phyloP scores from a whole-genome alignment of 2,113 vertebrate species.

The Proteles cristata region DNA sequence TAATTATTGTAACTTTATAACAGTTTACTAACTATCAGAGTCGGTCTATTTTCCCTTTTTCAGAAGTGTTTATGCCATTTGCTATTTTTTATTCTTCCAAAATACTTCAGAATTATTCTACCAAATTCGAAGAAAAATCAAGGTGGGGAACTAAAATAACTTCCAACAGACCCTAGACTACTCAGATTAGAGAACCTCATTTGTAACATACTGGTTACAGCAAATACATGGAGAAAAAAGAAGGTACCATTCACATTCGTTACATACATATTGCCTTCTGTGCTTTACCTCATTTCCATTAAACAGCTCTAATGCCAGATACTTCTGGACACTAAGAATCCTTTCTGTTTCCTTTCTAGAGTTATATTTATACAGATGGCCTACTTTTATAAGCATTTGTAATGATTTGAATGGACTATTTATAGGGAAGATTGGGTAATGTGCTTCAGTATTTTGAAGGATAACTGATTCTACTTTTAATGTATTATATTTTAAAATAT shows the following conservation, averaged over 20 bases:
- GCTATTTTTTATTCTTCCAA: background rate
- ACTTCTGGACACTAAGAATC: background rate
- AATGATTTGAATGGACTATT: background rate
- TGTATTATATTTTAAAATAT: conserved; percentile 41
- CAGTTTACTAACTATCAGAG: conserved; percentile 1
- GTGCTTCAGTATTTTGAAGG: conserved; percentile 34
- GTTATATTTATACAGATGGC: background rate
- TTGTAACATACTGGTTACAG: background rate
- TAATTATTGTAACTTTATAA: conserved; percentile 1
- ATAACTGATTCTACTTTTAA: background rate
- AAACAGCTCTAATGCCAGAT: background rate
- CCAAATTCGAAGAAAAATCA: conserved; percentile 6
- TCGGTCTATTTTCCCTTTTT: background rate
- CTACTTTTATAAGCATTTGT: background rate
- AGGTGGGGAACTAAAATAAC: background rate
- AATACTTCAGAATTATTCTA: background rate
- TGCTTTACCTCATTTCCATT: background rate
- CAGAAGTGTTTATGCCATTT: background rate
- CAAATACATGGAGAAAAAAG: background rate
- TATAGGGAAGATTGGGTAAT: background rate
- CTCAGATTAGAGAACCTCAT: background rate
- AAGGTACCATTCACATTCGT: background rate
- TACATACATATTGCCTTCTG: background rate
- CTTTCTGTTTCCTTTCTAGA: conserved; percentile 36
- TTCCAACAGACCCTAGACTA: background rate